Percentiles rank a stretch among this genome's conserved stretches.
Evolutionary conservation across 2,797 vertebrate genomes (phyloP).

Genomic region (Aplochiton taeniatus): DNA sequence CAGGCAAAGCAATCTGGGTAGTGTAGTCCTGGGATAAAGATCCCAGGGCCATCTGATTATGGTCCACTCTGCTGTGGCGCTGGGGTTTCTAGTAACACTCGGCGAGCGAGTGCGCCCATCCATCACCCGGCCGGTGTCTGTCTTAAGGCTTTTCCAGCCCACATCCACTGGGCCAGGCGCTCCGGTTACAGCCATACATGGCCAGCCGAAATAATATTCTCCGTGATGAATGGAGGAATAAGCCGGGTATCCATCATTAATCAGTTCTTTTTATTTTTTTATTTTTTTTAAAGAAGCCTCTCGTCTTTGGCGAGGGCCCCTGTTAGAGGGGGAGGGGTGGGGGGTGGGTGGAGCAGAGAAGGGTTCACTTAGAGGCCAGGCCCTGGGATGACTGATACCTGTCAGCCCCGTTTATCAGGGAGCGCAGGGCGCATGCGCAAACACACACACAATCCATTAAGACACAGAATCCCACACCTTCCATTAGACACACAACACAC

Average conservation of each 20-base stretch:
- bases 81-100: conserved; percentile 90
- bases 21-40: conserved; percentile 73
- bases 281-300: conserved; percentile 93
- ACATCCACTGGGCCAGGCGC: conserved; percentile 89
- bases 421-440: conserved; percentile 52
- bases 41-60: conserved; percentile 81
- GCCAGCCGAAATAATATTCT: conserved; percentile 99
- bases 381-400: conserved; percentile 88
- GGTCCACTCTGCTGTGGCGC: conserved; percentile 74
- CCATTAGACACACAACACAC: background rate
- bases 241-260: conserved; percentile 98
- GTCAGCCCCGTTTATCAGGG: conserved; percentile 81
- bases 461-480: background rate
- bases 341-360: conserved; percentile 64
- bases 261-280: too few species aligned
- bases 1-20: conserved; percentile 72
- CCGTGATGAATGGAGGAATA: conserved; percentile 97
- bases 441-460: conserved; percentile 10
- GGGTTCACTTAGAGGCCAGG: conserved; percentile 92
- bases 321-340: conserved; percentile 91
- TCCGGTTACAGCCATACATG: conserved; percentile 98
- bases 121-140: conserved; percentile 85
- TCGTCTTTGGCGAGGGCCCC: conserved; percentile 89
- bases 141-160: conserved; percentile 82
- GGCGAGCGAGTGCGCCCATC: conserved; percentile 88